Evolutionary conservation across 1,140 invertebrate genomes (phyloP).

Genomic region (Harpegnathos saltator): DNA sequence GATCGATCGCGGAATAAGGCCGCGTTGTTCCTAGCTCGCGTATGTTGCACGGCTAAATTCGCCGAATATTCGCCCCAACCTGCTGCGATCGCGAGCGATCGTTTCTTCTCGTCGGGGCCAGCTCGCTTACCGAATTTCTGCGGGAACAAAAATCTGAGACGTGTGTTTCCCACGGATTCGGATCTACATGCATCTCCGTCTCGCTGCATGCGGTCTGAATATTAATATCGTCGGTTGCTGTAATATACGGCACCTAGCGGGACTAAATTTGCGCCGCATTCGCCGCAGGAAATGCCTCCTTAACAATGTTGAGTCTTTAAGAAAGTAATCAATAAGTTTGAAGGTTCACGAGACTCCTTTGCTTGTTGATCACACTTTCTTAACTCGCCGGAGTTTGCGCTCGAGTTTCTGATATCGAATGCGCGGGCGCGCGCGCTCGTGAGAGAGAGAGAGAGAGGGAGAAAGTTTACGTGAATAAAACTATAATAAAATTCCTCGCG

Average conservation of each 20-base stretch:
- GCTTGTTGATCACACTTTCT: conserved; percentile 53
- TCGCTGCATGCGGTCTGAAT: neutral
- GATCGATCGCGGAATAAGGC: neutral
- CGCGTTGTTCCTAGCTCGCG: neutral
- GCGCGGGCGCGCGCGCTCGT: too few species aligned
- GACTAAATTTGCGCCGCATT: conserved; percentile 4
- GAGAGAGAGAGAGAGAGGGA: conserved; percentile 43
- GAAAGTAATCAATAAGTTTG: conserved; percentile 60
- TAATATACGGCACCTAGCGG: conserved; percentile 11
- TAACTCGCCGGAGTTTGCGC: conserved; percentile 33
- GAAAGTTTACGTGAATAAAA: conserved; percentile 52
- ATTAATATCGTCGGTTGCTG: conserved; percentile 25
- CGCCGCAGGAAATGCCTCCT: conserved; percentile 3
- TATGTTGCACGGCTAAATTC: neutral
- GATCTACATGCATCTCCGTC: too few species aligned
- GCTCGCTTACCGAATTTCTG: too few species aligned
- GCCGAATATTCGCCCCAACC: neutral
- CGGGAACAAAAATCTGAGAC: too few species aligned
- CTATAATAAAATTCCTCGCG: conserved; percentile 42
- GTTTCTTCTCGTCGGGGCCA: too few species aligned
- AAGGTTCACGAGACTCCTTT: conserved; percentile 45
- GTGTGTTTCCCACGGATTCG: too few species aligned
- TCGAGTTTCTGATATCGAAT: conserved; percentile 38
- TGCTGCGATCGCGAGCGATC: too few species aligned
- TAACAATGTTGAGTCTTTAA: conserved; percentile 50